Conservation (phyloP, 53 echinoderm and acorn worm genomes). For the Paracentrotus lividus region DNA sequence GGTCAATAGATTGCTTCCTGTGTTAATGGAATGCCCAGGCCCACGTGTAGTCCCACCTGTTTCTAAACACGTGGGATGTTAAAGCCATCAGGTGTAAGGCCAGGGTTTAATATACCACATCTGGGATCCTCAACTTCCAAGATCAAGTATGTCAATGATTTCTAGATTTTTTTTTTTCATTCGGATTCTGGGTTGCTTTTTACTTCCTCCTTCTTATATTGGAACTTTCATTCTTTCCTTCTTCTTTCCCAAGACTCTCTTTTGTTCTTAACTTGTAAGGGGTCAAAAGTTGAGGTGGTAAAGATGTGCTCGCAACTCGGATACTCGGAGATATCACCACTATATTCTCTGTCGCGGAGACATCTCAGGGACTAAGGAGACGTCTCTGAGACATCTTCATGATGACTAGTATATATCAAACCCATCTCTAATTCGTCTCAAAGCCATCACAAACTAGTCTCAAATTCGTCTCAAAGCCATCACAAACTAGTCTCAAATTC, state of each 20-base stretch:
- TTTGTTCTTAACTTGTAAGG: not conserved
- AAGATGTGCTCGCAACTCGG: too few species aligned
- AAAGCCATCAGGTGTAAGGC: constrained; percentile 33
- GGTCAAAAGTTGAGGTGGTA: not conserved
- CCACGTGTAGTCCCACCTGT: constrained; percentile 47
- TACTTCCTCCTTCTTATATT: not conserved
- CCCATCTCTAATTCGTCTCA: too few species aligned
- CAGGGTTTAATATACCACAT: constrained; percentile 28
- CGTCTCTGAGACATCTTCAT: too few species aligned
- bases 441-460: too few species aligned
- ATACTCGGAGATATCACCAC: too few species aligned
- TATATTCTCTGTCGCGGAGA: too few species aligned
- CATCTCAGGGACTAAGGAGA: too few species aligned
- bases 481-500: too few species aligned
- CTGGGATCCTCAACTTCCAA: not conserved
- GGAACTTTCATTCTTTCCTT: constrained; percentile 11
- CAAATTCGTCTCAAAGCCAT: too few species aligned
- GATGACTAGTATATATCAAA: too few species aligned
- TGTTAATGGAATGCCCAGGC: constrained; percentile 15
- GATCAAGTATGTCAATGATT: constrained; percentile 19
- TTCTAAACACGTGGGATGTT: constrained; percentile 29
- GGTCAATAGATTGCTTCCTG: constrained; percentile 58
- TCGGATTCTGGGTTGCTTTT: not conserved
- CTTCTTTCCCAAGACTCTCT: constrained; percentile 13
- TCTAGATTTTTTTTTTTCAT: not conserved